Base-by-base conservation (phyloP, 2,797 vertebrate species). In the Gobio occitaniae region DNA sequence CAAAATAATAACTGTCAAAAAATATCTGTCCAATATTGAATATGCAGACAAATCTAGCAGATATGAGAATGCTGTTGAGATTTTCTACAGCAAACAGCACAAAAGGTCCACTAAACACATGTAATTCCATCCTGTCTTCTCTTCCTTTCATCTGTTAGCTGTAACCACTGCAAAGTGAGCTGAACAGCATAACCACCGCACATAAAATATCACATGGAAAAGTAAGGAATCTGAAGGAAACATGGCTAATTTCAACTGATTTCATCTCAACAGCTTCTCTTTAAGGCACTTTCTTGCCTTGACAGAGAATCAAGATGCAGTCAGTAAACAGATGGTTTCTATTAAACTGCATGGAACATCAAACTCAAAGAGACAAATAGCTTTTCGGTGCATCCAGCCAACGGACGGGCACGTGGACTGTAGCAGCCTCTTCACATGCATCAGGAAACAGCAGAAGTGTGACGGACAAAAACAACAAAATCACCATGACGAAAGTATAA, bases 311-410 rank as follows among this genome's bases (percentile, higher is more conserved):
- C 13, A 50, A 68, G 80, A 44, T 48, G 82, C 56, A 80, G 25
- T 87, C 63, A 50, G 82, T 11, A 80, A 90, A 80, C 88, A 91
- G 89, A 91, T 90, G 87, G 86, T 77, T 80, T 86, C 76, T 72
- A 77, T 81, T 86, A 78, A 79, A 87, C 80, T 17, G 69, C 66
- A 71, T 76, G 68, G 41, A 78, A 56, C 74, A 78, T 86, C 81
- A 87, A 83, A 87, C 66, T 61, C 38, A 63, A 71, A 70, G 70
- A 88, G 83, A 88, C 86, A 86, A 78, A 86, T 47, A 81, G 66
- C 9, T 79, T 69, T 71, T 29, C 70, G 44, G 86, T 25, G 19
- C 54, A 69, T 19, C 44, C 82, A 84, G 41, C 10, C 61, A 71
- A 52, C 16, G 56, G 65, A 78, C 36, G 63, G 65, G 83, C 61